Evolutionary conservation across 2,888 invertebrate species (phyloP).

Genomic region (Deroplatys truncata): DNA sequence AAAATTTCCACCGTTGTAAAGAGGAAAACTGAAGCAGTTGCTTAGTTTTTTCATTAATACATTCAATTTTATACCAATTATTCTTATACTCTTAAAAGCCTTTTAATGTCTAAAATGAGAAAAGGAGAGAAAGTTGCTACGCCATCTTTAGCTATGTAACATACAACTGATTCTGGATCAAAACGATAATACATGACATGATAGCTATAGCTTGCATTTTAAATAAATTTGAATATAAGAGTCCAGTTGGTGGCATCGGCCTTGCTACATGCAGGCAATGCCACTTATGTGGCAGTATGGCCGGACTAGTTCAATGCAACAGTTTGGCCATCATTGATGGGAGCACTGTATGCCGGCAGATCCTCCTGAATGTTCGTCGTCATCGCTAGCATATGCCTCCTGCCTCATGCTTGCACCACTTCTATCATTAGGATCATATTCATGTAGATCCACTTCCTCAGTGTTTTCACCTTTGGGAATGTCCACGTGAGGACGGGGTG

Average conservation of each 20-base stretch:
- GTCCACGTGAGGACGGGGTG: slow-evolving; percentile 63
- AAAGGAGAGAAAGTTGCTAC: not conserved
- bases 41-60: not conserved
- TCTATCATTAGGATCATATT: slow-evolving; percentile 62
- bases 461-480: slow-evolving; percentile 77
- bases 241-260: not conserved
- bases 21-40: not conserved
- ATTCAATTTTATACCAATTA: not conserved
- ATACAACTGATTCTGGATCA: not conserved
- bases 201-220: not conserved
- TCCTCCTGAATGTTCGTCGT: slow-evolving; percentile 58
- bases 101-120: not conserved
- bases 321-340: slow-evolving; percentile 60
- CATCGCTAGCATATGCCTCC: slow-evolving; percentile 70
- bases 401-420: slow-evolving; percentile 46
- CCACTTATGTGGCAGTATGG: not conserved
- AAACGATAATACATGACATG: not conserved
- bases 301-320: not conserved
- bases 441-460: slow-evolving; percentile 79
- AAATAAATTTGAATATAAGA: not conserved
- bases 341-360: slow-evolving; percentile 72
- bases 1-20: not conserved
- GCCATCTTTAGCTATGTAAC: not conserved
- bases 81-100: not conserved
- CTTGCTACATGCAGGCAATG: not conserved